Evolutionary conservation across 1,140 invertebrate genomes (phyloP), one percentile per base, ranked within the genome.

Genomic region (Oncopeltus fasciatus): DNA sequence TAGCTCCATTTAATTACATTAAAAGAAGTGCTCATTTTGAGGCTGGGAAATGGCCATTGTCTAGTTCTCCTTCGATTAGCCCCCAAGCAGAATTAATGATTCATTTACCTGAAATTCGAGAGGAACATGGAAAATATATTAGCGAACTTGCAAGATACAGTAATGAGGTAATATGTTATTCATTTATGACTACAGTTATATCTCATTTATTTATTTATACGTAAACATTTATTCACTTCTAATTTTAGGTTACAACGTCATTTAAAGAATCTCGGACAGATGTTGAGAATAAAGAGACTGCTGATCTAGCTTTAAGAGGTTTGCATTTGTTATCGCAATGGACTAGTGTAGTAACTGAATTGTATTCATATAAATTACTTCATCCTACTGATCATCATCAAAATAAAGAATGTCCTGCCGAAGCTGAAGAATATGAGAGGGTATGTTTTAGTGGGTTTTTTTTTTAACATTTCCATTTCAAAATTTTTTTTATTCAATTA

Each of bases 341-440:
- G 96, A 98, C 93, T 8, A 90, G 88, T 65, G 92, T 97, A 64
- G 92, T 99, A 0, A 96, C 95, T 3, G 96, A 99, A 77, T 76
- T 98, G 66, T 97, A 96, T 74, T 95, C 92, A 2, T 99, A 95
- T 95, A 99, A 99, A 76, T 77, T 99, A 31, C 77, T 98, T 63
- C 94, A 99, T 76, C 95, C 95, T 8, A 98, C 95, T 2, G 95
- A 98, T 76, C 92, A 95, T 72, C 91, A 95, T 74, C 88, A 90
- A 74, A 99, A 98, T 73, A 88, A 92, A 66, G 83, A 92, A 68
- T 99, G 96, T 72, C 95, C 95, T 0, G 79, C 83, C 20, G 93
- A 98, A 72, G 95, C 95, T n/a, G 96, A 99, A 77, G 95, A 98
- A 77, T 99, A 99, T 75, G 97, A 99, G 79, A 80, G 95, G 74